These are phyloP conservation scores for Caenorhabditis zanzibari DNA, from an alignment of 2,888 invertebrate genomes.

Conservation along the genomic window DNA sequence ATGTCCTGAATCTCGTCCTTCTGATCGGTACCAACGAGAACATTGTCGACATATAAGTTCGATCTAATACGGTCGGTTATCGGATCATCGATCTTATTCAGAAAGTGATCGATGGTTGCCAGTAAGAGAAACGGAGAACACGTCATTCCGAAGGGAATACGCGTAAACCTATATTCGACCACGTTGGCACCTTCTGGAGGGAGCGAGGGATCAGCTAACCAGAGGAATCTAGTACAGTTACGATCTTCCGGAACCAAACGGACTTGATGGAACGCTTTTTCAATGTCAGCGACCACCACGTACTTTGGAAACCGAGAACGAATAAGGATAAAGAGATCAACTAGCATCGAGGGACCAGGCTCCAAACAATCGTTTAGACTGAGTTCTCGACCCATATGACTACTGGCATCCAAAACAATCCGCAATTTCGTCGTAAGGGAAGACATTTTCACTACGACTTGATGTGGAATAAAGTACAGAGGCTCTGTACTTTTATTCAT, in stretches of 20 bases:
- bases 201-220: not conserved
- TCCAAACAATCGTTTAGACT: not conserved
- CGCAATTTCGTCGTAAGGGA: not conserved
- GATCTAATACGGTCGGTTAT: not conserved
- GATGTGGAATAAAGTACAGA: not conserved
- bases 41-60: not conserved
- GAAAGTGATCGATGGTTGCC: not conserved
- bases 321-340: not conserved
- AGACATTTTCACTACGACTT: not conserved
- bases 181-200: not conserved
- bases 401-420: not conserved
- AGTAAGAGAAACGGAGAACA: not conserved
- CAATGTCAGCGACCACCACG: not conserved
- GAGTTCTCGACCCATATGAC: not conserved
- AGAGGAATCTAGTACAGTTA: not conserved
- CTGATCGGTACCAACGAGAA: not conserved
- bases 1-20: not conserved
- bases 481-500: not conserved
- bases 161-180: not conserved
- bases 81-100: not conserved
- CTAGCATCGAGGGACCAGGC: not conserved
- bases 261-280: too few relatives aligned
- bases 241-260: not conserved
- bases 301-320: not conserved
- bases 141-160: not conserved